Conservation (phyloP, 2,113 vertebrate species). For the Forbesichthys agassizii region DNA sequence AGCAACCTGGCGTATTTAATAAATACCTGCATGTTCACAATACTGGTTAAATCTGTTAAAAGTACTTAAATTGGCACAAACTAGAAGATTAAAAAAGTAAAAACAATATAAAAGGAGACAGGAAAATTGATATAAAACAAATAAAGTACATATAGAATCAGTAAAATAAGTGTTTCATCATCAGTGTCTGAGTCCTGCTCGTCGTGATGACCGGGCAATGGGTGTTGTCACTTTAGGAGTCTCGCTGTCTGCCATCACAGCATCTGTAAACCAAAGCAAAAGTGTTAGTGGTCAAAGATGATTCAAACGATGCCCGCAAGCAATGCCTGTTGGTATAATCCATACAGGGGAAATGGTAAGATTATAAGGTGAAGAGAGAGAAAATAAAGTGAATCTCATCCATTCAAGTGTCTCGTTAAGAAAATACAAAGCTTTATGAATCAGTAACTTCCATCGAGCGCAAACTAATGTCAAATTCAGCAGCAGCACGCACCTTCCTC, state of each 20-base stretch:
- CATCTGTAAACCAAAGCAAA: slow-evolving; percentile 56
- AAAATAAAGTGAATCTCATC: too few relatives aligned
- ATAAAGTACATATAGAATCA: slow-evolving; percentile 2
- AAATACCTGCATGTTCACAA: background rate
- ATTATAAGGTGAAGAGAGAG: too few relatives aligned
- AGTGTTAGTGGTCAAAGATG: background rate
- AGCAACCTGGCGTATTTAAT: slow-evolving; percentile 52
- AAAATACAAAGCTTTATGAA: background rate
- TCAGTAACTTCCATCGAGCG: background rate
- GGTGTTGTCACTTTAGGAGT: slow-evolving; percentile 92
- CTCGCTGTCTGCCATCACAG: slow-evolving; percentile 85
- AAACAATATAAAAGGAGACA: background rate
- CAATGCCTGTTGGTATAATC: too few relatives aligned
- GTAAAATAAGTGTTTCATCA: background rate
- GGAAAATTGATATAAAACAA: slow-evolving; percentile 1
- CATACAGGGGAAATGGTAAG: too few relatives aligned
- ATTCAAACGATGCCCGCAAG: too few relatives aligned
- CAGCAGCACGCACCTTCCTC: slow-evolving; percentile 69
- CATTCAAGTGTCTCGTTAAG: too few relatives aligned
- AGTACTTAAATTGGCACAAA: background rate
- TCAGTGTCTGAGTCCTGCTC: slow-evolving; percentile 75
- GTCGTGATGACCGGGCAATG: slow-evolving; percentile 82
- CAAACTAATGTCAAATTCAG: background rate
- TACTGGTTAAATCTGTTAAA: background rate
- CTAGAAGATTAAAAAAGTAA: background rate